Conservation (phyloP, 2,797 vertebrate genomes). For the Pipistrellus nathusii region DNA sequence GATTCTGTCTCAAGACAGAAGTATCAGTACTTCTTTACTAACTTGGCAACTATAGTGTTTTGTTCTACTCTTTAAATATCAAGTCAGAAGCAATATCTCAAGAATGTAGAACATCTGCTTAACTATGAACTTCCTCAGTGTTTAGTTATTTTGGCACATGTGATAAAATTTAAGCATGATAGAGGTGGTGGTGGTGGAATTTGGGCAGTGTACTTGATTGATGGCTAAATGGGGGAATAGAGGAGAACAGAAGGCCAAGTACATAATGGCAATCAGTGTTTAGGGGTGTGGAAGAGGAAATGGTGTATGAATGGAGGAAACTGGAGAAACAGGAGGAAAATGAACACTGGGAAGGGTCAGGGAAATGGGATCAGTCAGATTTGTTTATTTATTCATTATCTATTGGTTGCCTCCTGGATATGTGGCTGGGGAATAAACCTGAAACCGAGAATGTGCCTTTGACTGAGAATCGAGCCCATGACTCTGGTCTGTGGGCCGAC, state of each 20-base stretch:
- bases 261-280: neutral
- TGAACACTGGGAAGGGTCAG: neutral
- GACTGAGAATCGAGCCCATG: neutral
- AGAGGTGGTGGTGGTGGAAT: neutral
- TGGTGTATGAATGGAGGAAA: neutral
- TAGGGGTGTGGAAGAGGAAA: neutral
- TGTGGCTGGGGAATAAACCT: too few species aligned
- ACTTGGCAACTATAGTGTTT: conserved; percentile 29
- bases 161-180: conserved; percentile 27
- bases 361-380: conserved; percentile 30
- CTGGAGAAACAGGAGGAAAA: neutral
- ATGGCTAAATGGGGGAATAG: neutral
- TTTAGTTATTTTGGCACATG: neutral
- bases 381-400: conserved; percentile 20
- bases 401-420: neutral
- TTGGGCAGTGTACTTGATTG: neutral
- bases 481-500: neutral
- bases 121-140: neutral
- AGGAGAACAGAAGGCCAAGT: neutral
- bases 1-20: conserved; percentile 24
- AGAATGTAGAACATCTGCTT: conserved; percentile 20
- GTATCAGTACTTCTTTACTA: conserved; percentile 33
- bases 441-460: neutral
- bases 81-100: conserved; percentile 21
- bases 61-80: conserved; percentile 12